Evolutionary conservation across 2,888 invertebrate genomes (phyloP).

Genomic region (Parelbella ahira): DNA sequence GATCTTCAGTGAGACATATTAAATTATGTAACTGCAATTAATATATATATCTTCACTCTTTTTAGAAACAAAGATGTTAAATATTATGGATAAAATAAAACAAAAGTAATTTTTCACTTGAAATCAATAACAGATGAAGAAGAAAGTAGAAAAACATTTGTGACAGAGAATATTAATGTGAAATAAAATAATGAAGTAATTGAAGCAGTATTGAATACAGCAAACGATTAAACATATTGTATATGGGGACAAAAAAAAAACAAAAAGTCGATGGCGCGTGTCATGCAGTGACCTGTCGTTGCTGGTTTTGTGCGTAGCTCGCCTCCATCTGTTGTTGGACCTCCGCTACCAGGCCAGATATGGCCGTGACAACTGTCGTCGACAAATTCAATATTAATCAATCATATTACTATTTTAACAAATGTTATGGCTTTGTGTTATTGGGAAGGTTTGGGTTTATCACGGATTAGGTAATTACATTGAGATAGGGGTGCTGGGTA

Average conservation of each 20-base stretch:
- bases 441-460: no score
- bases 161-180: conserved; percentile 9
- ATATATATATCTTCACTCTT: no score
- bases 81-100: no score
- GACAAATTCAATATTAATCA: conserved; percentile 35
- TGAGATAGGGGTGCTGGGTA: no score
- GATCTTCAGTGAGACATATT: no score
- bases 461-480: no score
- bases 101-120: no score
- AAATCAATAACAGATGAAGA: not conserved
- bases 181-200: conserved; percentile 8
- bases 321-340: conserved; percentile 87
- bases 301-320: conserved; percentile 71
- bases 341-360: conserved; percentile 89
- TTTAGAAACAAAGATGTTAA: no score
- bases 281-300: conserved; percentile 77
- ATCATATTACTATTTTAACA: no score
- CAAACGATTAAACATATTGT: conserved; percentile 3
- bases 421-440: no score
- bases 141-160: conserved; percentile 7
- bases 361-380: conserved; percentile 87
- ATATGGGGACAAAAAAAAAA: conserved; percentile 26
- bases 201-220: conserved; percentile 18
- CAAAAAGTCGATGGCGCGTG: conserved; percentile 19
- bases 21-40: no score